A percentile compares a stretch with the other conserved stretches of the same genome.
phyloP scores from a whole-genome alignment of 2,113 vertebrate genomes.

The Mirounga angustirostris region DNA sequence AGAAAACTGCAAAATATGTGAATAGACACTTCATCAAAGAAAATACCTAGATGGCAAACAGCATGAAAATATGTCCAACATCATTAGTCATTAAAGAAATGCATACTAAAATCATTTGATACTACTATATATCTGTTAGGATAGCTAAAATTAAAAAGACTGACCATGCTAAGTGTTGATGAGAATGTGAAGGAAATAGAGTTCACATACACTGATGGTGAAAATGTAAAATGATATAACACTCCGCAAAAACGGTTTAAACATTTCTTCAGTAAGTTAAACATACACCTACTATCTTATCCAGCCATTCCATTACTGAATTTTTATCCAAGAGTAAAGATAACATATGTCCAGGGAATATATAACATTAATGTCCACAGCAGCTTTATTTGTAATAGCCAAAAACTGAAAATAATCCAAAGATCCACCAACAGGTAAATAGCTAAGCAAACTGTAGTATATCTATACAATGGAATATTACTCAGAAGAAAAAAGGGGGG shows the following conservation, averaged over 20 bases:
- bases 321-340: conserved; percentile 9
- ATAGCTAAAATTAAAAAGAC: neutral
- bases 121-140: neutral
- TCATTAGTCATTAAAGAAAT: neutral
- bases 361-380: neutral
- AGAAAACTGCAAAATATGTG: neutral
- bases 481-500: neutral
- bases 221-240: conserved; percentile 8
- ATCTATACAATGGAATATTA: neutral
- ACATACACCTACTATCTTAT: neutral
- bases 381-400: neutral
- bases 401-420: neutral
- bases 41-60: neutral
- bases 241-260: neutral
- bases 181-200: neutral
- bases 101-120: neutral
- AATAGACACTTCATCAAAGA: neutral
- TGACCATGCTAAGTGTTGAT: neutral
- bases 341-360: neutral
- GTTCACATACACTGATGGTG: neutral
- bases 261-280: conserved; percentile 22
- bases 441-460: neutral
- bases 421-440: neutral
- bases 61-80: neutral
- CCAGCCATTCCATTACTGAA: neutral